Percentiles rank a stretch among this genome's conserved stretches.
Conservation (phyloP, 2,113 vertebrate genomes). For the Lagopus muta region DNA sequence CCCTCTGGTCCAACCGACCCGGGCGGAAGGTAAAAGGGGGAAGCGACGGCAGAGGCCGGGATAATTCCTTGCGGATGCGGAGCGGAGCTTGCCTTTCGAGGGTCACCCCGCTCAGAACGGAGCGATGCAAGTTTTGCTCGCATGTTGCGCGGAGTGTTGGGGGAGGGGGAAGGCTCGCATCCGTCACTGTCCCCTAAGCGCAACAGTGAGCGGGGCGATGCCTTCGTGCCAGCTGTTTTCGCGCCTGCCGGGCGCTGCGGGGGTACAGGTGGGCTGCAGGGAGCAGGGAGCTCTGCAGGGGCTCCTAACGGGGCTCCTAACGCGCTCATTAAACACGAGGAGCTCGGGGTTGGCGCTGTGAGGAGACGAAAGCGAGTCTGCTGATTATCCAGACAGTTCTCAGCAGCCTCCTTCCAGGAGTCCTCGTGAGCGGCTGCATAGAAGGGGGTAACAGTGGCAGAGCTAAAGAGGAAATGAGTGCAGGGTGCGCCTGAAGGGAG, state of each 20-base stretch:
- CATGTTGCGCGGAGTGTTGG: background rate
- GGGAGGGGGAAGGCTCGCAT: background rate
- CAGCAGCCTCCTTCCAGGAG: conserved; percentile 61
- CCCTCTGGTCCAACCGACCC: background rate
- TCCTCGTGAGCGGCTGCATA: background rate
- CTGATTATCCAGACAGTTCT: conserved; percentile 64
- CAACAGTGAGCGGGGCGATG: conserved; percentile 37
- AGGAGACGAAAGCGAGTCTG: conserved; percentile 57
- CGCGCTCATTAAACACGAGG: conserved; percentile 54
- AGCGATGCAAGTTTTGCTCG: background rate
- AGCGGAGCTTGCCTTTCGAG: background rate
- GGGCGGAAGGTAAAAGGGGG: background rate
- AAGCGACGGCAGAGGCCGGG: background rate
- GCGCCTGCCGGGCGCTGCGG: background rate
- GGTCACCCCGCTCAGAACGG: background rate
- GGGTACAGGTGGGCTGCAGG: conserved; percentile 51
- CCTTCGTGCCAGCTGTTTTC: conserved; percentile 15
- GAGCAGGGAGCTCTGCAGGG: background rate
- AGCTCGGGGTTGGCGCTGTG: conserved; percentile 15
- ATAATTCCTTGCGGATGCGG: background rate
- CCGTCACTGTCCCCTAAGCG: conserved; percentile 27
- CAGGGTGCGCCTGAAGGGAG: conserved; percentile 16
- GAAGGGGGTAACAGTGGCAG: conserved; percentile 37
- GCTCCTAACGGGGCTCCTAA: background rate
- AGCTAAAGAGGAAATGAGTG: conserved; percentile 58